A percentile compares a stretch with the other conserved stretches of the same genome.
Evolutionary conservation across 2,113 vertebrate genomes (phyloP).

Genomic region (Gnathonemus echidnorhynchus): DNA sequence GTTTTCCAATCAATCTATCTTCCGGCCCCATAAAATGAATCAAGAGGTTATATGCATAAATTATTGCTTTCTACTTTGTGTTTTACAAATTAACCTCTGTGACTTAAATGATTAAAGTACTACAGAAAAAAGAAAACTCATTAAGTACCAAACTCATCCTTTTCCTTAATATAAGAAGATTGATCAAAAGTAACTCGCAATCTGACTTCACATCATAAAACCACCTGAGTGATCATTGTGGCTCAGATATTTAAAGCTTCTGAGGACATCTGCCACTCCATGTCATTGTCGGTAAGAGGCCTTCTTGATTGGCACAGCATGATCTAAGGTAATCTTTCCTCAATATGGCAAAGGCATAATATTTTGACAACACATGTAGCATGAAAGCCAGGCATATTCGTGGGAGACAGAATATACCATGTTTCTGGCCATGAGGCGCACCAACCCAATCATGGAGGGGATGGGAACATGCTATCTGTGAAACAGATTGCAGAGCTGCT

Average conservation of each 20-base stretch:
- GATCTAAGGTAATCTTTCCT: slow-evolving; percentile 8
- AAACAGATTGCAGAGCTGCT: slow-evolving; percentile 5
- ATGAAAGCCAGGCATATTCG: neutral
- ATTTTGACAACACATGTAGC: neutral
- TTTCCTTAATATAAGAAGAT: neutral
- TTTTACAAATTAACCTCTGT: neutral
- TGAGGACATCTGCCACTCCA: neutral
- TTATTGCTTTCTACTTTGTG: neutral
- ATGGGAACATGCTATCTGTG: neutral
- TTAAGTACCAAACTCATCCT: neutral
- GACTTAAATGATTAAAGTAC: neutral
- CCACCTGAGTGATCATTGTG: neutral
- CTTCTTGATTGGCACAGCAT: neutral
- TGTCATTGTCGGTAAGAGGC: neutral
- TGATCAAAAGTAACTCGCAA: neutral
- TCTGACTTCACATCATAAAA: neutral
- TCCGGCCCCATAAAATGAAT: neutral
- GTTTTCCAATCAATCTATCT: neutral
- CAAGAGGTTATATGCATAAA: neutral
- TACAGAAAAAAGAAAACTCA: neutral
- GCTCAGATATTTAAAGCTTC: neutral
- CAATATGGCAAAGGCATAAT: neutral
- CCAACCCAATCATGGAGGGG: neutral
- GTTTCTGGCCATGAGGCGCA: neutral
- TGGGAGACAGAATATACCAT: neutral